phyloP scores from a whole-genome alignment of 2,888 invertebrate genomes.

The Chrysotoxum bicinctum region DNA sequence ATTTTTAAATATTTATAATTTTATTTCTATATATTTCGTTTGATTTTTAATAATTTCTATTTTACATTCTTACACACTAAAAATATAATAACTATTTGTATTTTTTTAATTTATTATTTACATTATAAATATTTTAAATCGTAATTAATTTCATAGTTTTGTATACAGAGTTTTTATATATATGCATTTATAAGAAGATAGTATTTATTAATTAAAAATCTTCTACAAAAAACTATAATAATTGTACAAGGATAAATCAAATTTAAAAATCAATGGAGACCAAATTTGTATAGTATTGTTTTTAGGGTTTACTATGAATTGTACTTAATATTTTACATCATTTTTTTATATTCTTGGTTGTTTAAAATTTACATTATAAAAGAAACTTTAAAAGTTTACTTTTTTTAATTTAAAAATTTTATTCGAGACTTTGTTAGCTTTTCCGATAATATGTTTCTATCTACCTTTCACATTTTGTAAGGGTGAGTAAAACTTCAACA shows the following conservation, averaged over 20 bases:
- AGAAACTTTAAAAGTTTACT: slow-evolving; percentile 17
- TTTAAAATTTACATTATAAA: slow-evolving; percentile 43
- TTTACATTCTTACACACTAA: slow-evolving; percentile 42
- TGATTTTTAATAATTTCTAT: slow-evolving; percentile 36
- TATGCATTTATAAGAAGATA: not conserved
- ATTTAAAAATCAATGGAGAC: not conserved
- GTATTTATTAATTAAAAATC: not conserved
- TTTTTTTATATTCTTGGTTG: not conserved
- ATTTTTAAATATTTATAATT: slow-evolving; percentile 26
- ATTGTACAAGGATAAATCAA: not conserved
- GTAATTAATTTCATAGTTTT: not conserved
- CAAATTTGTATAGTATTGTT: not conserved
- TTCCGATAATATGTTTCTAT: slow-evolving; percentile 19
- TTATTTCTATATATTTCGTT: slow-evolving; percentile 37
- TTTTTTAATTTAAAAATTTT: slow-evolving; percentile 1
- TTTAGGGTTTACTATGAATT: slow-evolving; percentile 4
- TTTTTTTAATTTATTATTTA: slow-evolving; percentile 23
- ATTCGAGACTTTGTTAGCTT: not conserved
- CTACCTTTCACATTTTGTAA: slow-evolving; percentile 10
- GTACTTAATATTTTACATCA: slow-evolving; percentile 47
- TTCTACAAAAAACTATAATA: not conserved
- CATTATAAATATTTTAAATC: slow-evolving; percentile 5
- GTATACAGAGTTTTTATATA: not conserved
- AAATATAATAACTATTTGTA: slow-evolving; percentile 1
- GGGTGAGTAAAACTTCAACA: not conserved